Conservation (phyloP, 2,888 invertebrate species). For the Heteropelma amictum region DNA sequence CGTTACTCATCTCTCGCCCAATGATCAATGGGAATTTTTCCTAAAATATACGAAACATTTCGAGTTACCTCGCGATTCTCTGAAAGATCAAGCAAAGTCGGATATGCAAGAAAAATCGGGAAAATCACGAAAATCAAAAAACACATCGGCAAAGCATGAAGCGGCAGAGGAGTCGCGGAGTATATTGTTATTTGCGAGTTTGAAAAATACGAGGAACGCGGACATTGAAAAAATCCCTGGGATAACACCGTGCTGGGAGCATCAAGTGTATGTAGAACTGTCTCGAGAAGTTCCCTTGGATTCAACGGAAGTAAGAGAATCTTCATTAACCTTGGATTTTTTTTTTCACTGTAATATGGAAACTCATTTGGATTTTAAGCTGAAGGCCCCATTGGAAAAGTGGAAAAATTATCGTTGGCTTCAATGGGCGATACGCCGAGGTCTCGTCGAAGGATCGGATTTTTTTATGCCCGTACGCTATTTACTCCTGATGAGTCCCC, state of each 20-base stretch:
- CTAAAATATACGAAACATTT: slow-evolving; percentile 64
- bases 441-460: slow-evolving; percentile 62
- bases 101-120: background rate
- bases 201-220: slow-evolving; percentile 56
- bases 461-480: slow-evolving; percentile 66
- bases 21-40: slow-evolving; percentile 67
- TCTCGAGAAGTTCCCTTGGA: slow-evolving; percentile 75
- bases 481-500: slow-evolving; percentile 61
- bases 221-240: slow-evolving; percentile 64
- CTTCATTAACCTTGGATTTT: background rate
- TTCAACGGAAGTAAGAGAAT: slow-evolving; percentile 58
- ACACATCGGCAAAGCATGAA: background rate
- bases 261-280: slow-evolving; percentile 74
- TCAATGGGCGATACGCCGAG: slow-evolving; percentile 76
- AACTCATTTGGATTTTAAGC: slow-evolving; percentile 43
- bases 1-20: slow-evolving; percentile 59
- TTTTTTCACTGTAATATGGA: background rate
- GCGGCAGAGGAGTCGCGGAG: slow-evolving; percentile 45
- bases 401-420: slow-evolving; percentile 79
- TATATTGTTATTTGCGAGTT: slow-evolving; percentile 56
- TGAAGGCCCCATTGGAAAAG: slow-evolving; percentile 67
- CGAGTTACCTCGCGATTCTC: slow-evolving; percentile 42
- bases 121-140: slow-evolving; percentile 21
- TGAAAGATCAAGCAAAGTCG: background rate
- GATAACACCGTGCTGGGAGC: slow-evolving; percentile 73